Evolutionary conservation across 2,888 invertebrate species (phyloP).

Genomic region (Napeogenes inachia): DNA sequence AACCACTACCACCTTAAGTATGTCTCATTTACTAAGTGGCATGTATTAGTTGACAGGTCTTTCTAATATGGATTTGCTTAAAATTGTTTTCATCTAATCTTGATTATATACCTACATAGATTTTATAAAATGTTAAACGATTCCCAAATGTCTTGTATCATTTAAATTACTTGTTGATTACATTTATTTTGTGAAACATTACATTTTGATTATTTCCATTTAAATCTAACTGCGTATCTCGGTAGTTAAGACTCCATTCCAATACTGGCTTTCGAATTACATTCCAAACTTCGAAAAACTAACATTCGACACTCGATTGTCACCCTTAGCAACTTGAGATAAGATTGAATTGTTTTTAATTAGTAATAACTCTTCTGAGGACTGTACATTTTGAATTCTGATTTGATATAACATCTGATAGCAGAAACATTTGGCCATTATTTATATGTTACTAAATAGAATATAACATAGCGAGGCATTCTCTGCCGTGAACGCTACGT

Average conservation of each 20-base stretch:
- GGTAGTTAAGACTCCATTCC: constrained; percentile 31
- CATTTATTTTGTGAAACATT: constrained; percentile 13
- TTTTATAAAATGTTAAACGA: too few species aligned
- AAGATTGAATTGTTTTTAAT: constrained; percentile 6
- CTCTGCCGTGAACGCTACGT: constrained; percentile 7
- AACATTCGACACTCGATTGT: background rate
- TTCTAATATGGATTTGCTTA: too few species aligned
- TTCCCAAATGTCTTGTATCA: background rate
- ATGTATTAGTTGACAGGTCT: too few species aligned
- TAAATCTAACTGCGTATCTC: constrained; percentile 25
- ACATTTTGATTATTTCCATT: constrained; percentile 11
- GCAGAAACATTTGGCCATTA: constrained; percentile 55
- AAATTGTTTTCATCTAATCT: too few species aligned
- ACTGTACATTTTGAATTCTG: constrained; percentile 43
- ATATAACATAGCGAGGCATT: constrained; percentile 34
- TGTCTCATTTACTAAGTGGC: too few species aligned
- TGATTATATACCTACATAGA: too few species aligned
- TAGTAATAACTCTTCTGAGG: constrained; percentile 3
- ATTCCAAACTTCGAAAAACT: constrained; percentile 26
- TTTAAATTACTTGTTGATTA: constrained; percentile 8
- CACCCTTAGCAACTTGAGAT: constrained; percentile 12
- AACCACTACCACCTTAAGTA: too few species aligned
- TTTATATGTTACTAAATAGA: constrained; percentile 48
- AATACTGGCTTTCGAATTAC: constrained; percentile 47
- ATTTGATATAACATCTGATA: constrained; percentile 42